phyloP scores from a whole-genome alignment of 2,797 vertebrate species.

The Limosa lapponica region DNA sequence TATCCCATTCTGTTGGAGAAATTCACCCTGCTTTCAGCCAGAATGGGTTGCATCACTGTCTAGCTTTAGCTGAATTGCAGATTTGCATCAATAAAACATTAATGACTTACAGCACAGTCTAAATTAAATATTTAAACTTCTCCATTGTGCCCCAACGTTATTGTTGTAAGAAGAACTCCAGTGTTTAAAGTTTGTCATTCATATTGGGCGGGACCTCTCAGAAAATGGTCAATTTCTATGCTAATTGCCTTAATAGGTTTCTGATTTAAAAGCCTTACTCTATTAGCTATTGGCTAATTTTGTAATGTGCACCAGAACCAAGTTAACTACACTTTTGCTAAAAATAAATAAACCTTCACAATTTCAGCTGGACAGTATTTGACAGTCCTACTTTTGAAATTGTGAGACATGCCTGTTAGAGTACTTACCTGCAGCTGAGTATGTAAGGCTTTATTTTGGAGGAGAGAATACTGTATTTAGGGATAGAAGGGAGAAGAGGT shows the following conservation, averaged over 20 bases:
- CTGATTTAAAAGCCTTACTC: not conserved
- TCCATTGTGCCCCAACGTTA: not conserved
- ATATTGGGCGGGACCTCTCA: not conserved
- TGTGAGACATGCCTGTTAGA: not conserved
- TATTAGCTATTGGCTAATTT: not conserved
- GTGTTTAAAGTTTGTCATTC: not conserved
- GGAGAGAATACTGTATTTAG: not conserved
- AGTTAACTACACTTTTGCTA: not conserved
- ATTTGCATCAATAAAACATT: conserved; percentile 56
- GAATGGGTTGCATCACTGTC: not conserved
- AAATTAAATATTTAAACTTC: conserved; percentile 61
- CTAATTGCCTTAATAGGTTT: not conserved
- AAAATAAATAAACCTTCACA: not conserved
- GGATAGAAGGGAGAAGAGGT: not conserved
- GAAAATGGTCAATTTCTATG: not conserved
- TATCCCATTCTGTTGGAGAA: not conserved
- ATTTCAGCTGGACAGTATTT: not conserved
- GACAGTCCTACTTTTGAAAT: not conserved
- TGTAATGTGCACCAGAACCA: not conserved
- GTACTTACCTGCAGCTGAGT: not conserved
- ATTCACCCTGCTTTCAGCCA: not conserved
- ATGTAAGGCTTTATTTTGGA: not conserved
- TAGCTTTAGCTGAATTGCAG: conserved; percentile 38
- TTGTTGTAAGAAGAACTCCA: not conserved
- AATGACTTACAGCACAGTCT: conserved; percentile 14